A percentile compares a stretch with the other conserved stretches of the same genome.
Evolutionary conservation across 2,888 invertebrate species (phyloP).

Genomic region (Liodrosophila aerea): DNA sequence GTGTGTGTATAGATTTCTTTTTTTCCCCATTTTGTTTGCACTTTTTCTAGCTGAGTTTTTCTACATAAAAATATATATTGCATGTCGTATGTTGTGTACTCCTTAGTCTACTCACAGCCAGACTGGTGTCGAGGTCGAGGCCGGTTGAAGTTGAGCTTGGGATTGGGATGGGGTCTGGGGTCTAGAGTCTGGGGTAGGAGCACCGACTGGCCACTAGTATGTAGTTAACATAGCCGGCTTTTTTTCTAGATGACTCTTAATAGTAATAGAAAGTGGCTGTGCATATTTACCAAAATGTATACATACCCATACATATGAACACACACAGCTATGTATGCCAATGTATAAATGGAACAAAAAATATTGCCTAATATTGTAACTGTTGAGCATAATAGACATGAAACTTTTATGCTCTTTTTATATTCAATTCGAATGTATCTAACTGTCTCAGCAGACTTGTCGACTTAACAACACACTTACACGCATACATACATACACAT

Average conservation of each 20-base stretch:
- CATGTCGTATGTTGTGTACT: slow-evolving; percentile 66
- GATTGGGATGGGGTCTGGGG: slow-evolving; percentile 27
- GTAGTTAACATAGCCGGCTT: slow-evolving; percentile 24
- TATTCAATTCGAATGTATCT: slow-evolving; percentile 74
- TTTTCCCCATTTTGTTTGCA: slow-evolving; percentile 73
- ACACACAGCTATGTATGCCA: slow-evolving; percentile 7
- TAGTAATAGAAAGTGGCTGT: slow-evolving; percentile 36
- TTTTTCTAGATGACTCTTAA: slow-evolving; percentile 1
- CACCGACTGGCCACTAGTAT: slow-evolving; percentile 45
- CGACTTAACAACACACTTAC: slow-evolving; percentile 8
- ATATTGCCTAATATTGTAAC: slow-evolving; percentile 40
- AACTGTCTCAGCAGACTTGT: slow-evolving; percentile 16
- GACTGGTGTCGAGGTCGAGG: slow-evolving; percentile 66
- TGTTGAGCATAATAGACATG: slow-evolving; percentile 48
- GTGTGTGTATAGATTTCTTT: slow-evolving; percentile 42
- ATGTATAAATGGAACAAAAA: slow-evolving; percentile 6
- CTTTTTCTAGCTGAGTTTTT: slow-evolving; percentile 78
- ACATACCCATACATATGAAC: slow-evolving; percentile 7
- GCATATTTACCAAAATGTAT: slow-evolving; percentile 37
- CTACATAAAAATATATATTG: slow-evolving; percentile 78
- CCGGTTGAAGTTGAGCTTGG: slow-evolving; percentile 38
- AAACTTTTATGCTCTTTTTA: slow-evolving; percentile 78
- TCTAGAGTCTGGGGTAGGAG: slow-evolving; percentile 18
- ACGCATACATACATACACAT: slow-evolving; percentile 10
- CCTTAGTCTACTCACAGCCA: slow-evolving; percentile 73